These are phyloP conservation scores for Uropetala carovei DNA, from an alignment of 2,888 invertebrate genomes.

Conservation along the genomic window DNA sequence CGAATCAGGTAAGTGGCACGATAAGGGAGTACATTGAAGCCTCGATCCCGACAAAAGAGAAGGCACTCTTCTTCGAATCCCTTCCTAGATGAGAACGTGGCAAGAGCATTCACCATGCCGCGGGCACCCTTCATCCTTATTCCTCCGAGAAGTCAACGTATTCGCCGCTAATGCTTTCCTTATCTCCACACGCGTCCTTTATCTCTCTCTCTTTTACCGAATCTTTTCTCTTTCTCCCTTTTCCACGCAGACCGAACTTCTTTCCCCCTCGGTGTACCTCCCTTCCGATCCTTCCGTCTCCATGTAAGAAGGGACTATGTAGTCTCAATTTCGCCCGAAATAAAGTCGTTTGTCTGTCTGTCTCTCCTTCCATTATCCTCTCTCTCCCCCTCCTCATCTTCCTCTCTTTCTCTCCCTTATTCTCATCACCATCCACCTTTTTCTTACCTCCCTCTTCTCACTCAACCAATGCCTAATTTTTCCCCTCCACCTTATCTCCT, in stretches of 20 bases:
- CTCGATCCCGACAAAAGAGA: no score
- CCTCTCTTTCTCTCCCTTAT: not conserved
- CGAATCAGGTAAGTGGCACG: no score
- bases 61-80: no score
- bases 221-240: no score
- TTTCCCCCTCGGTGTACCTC: not conserved
- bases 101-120: no score
- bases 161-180: not conserved
- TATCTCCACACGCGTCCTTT: no score
- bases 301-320: no score
- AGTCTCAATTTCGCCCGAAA: no score
- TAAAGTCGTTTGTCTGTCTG: no score
- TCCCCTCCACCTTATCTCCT: not conserved
- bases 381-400: not conserved
- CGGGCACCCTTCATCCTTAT: not conserved
- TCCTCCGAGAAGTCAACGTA: not conserved
- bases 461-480: not conserved
- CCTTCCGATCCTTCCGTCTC: not conserved
- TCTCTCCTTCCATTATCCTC: not conserved
- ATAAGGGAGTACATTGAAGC: no score
- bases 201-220: no score
- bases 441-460: not conserved
- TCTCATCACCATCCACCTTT: not conserved
- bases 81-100: no score
- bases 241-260: not conserved